Base-by-base conservation (phyloP, 2,797 vertebrate species). In the Coendou prehensilis region DNA sequence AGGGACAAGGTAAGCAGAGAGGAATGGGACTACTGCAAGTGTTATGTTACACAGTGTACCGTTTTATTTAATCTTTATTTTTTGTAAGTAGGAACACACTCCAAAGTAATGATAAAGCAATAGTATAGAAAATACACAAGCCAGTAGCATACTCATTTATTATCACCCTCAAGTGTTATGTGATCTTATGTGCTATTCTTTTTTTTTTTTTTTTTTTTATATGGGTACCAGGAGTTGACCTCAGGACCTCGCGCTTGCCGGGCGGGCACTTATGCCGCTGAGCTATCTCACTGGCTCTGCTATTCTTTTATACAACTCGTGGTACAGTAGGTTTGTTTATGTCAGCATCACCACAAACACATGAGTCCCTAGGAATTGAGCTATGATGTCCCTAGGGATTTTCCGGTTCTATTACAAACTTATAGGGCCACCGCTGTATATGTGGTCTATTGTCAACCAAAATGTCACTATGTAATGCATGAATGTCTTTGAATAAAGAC, bases 401-500 rank as follows among this genome's bases (percentile, higher is more conserved):
- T 71, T 73, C 50, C 57, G 63, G 50, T 33, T 75, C 23, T 41
- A 30, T 41, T 52, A 33, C 6, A 78, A 13, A 71, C 9, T 28
- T 59, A n/a, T 28, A 37, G 3, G 30, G 10, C 69, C 64, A 73
- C 54, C 23, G 69, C 6, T 45, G 8, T n/a, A n/a, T 57, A 47
- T 14, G 4, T 9, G 33, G 30, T 33, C 30, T 78, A 7, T 33
- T 37, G 56, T 73, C 57, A 64, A 81, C 63, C 37, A 33, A 33
- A 81, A 57, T 59, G 79, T 73, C 14, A 30, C 28, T 28, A 4
- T 41, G 17, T 9, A 17, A 4, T 22, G 1, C 45, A 22, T 50
- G 71, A 41, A 17, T 75, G 22, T 52, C 10, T 94, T 87, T 93
- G 80, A 87, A 13, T 54, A 14, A 50, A 95, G 71, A 81, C n/a